Evolutionary conservation across 2,888 invertebrate genomes (phyloP).

Genomic region (Diloba caeruleocephala): DNA sequence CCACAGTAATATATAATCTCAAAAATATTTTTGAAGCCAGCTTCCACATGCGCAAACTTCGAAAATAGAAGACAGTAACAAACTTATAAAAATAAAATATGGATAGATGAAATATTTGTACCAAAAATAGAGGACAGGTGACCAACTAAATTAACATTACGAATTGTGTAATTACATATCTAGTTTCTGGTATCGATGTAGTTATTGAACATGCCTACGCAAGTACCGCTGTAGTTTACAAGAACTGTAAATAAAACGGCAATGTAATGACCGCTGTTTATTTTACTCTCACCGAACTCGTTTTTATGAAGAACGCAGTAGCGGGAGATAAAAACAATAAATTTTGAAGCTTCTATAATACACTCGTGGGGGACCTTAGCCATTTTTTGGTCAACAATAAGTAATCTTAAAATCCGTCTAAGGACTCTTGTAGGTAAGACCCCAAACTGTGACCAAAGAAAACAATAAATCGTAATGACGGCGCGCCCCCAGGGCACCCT

Average conservation of each 20-base stretch:
- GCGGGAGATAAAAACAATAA: constrained; percentile 33
- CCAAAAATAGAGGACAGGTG: constrained; percentile 28
- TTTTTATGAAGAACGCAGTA: constrained; percentile 43
- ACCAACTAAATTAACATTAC: constrained; percentile 16
- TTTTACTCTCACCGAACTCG: constrained; percentile 22
- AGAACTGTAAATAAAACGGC: constrained; percentile 26
- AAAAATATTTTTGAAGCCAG: constrained; percentile 62
- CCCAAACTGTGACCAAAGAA: constrained; percentile 84
- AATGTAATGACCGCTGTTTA: constrained; percentile 34
- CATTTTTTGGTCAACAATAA: constrained; percentile 65
- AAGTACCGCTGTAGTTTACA: constrained; percentile 19
- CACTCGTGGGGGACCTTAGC: constrained; percentile 63
- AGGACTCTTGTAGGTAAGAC: constrained; percentile 69
- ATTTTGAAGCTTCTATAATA: constrained; percentile 52
- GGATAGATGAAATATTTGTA: constrained; percentile 58
- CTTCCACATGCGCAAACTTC: constrained; percentile 75
- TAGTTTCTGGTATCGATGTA: constrained; percentile 14
- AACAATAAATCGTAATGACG: constrained; percentile 88
- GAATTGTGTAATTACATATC: constrained; percentile 14
- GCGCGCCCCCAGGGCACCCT: constrained; percentile 84
- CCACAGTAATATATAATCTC: constrained; percentile 63
- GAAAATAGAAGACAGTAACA: constrained; percentile 67
- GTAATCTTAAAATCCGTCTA: constrained; percentile 76
- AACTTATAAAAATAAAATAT: constrained; percentile 68
- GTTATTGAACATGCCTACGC: constrained; percentile 8